Evolutionary conservation across 2,888 invertebrate genomes (phyloP), one percentile per base, ranked within the genome.

Genomic region (Troides helena): DNA sequence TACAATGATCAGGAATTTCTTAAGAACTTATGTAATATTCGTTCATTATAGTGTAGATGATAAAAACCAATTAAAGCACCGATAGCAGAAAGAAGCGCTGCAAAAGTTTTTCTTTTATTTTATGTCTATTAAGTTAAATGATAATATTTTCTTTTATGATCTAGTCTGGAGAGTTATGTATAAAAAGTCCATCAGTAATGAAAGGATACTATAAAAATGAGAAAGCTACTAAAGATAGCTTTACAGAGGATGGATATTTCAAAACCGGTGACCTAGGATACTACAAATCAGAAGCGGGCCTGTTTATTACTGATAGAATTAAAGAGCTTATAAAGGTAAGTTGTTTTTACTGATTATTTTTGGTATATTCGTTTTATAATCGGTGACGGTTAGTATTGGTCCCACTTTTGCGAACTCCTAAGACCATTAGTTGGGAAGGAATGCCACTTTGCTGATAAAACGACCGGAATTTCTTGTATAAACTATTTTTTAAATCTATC

Each of bases 311-410:
- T n/a, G 97, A 97, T 81, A 94, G 98, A 71, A 91, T 96, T 72
- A 97, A 97, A 84, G 97, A 97, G 82, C 89, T 98, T 60, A 97
- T 98, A 75, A 98, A 98, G 90, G 92, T 90, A 74, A 74, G 53
- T 23, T 21, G 18, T 39, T n/a, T 61, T 6, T 25, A 56, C n/a
- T 58, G 14, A 23, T 21, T 14, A 43, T 21, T 58, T 46, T 53
- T 30, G 10, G 12, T 17, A 58, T 23, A 23, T 21, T 58, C 43
- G 43, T 39, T 58, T 56, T 46, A 36, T 39, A 7, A 39, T 10
- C 39, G 10, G 39, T 1, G 10, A 39, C 39, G 7, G 39, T 39
- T 39, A 7, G 8, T 39, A 39, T 10, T 0, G 1, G 39, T 10
- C 0, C 7, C 10, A 5, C 7, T 39, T 39, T 39, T 7, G 8